Evolutionary conservation across 2,113 vertebrate species (phyloP).

Genomic region (Phrynosoma platyrhinos): DNA sequence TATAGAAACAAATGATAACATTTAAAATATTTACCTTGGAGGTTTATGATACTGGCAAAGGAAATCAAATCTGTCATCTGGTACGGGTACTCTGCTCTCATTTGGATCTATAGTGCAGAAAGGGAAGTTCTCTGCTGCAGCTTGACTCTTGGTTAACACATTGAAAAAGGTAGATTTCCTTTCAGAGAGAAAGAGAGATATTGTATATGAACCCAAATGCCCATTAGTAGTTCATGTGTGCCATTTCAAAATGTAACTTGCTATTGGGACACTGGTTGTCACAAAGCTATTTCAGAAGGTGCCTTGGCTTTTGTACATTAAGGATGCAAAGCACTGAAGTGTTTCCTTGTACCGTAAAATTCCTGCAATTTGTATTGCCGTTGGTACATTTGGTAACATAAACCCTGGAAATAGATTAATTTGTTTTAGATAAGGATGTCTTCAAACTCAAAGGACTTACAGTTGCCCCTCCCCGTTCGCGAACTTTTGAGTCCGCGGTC

Average conservation of each 20-base stretch:
- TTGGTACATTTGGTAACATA: neutral
- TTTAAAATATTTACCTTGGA: constrained; percentile 82
- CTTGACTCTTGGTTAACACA: constrained; percentile 94
- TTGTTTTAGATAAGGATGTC: neutral
- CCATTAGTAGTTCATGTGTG: too few relatives aligned
- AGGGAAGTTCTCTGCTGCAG: constrained; percentile 91
- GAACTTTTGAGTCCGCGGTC: too few relatives aligned
- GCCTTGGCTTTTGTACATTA: neutral
- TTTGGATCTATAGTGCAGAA: constrained; percentile 98
- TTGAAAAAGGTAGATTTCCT: constrained; percentile 98
- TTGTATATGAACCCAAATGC: neutral
- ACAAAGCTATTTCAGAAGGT: neutral
- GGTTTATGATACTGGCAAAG: constrained; percentile 92
- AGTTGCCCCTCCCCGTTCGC: too few relatives aligned
- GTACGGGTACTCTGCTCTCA: constrained; percentile 95
- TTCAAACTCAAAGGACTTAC: neutral
- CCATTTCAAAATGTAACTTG: neutral
- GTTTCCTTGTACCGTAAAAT: too few relatives aligned
- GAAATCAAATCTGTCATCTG: constrained; percentile 93
- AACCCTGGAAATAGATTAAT: neutral
- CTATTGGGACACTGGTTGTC: neutral
- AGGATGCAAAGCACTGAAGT: neutral
- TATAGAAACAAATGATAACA: constrained; percentile 15
- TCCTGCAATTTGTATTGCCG: neutral
- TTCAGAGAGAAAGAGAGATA: constrained; percentile 56